These are phyloP conservation scores for Cebus imitator DNA, from an alignment of 2,113 vertebrate species.

Conservation along the genomic window DNA sequence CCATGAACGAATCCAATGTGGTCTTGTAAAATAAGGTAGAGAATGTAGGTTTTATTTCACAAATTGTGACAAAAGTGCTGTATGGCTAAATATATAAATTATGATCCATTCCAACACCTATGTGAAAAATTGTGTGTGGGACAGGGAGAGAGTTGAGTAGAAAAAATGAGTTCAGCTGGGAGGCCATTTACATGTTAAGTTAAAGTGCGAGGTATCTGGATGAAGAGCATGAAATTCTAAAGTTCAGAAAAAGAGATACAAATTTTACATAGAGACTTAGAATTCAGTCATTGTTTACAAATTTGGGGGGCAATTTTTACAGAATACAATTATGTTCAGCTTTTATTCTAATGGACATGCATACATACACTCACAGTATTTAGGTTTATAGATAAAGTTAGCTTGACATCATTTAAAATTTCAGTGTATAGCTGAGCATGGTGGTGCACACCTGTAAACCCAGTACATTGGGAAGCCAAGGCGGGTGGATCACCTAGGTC, in stretches of 20 bases:
- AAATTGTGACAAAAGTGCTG: background rate
- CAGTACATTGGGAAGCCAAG: no score
- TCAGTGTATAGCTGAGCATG: background rate
- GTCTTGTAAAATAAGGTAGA: background rate
- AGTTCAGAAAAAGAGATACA: background rate
- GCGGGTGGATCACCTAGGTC: no score
- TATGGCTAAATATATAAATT: background rate
- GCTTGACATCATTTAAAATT: background rate
- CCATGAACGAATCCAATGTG: background rate
- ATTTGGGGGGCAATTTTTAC: background rate
- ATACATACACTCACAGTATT: accelerated
- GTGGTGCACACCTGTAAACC: no score
- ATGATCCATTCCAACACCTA: background rate
- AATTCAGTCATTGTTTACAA: background rate
- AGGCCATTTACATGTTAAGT: background rate
- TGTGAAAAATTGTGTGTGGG: background rate
- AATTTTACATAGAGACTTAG: background rate
- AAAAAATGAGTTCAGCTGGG: background rate
- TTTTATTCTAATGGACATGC: background rate
- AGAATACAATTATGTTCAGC: background rate
- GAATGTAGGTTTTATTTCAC: background rate
- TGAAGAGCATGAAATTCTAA: background rate
- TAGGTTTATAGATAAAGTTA: background rate
- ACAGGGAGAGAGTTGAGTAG: background rate
- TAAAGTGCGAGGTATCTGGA: background rate